Evolutionary conservation across 2,888 invertebrate species (phyloP), one percentile per base, ranked within the genome.

Genomic region (Orthosia cruda): DNA sequence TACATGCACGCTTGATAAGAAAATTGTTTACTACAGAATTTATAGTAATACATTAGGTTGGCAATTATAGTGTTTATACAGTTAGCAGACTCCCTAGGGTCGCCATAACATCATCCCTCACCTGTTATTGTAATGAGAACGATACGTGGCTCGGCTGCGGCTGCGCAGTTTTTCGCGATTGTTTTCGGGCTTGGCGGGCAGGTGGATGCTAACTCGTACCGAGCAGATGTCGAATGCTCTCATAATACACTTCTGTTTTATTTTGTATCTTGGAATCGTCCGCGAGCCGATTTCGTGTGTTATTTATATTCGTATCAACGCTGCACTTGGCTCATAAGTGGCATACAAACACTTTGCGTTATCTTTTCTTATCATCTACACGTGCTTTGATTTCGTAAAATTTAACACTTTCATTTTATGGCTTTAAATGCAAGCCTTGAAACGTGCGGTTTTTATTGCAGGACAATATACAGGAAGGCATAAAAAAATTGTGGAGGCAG

Each of bases 141-240:
- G 79, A 86, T 64, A 74, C 69, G 75, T 49, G 40, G 26, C 65
- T 64, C 54, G 49, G 18, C 58, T n/a, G 52, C 58, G 72, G 73
- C 82, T 61, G 61, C 61, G 20, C 80, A 85, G 90, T 93, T 93
- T 93, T 94, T 95, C 91, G 93, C 94, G 92, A 93, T 93, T 92
- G 92, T 95, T 95, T 95, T 92, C 85, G 93, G 91, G 77, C 82
- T 74, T 75, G 77, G 66, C 71, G 57, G 83, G 93, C 96, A 95
- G 95, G 95, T 94, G 94, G 74, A 64, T 59, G 40, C 77, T 79
- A 89, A 92, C 93, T 89, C 89, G 92, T 92, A 57, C 84, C 78
- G 75, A 83, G 94, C 96, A 96, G 95, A 95, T 96, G 96, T 88
- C 69, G 84, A 84, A 87, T 89, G 88, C 87, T 90, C 87, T 88